Base-by-base conservation (phyloP, 1,140 invertebrate species). In the Nasonia longicornis region DNA sequence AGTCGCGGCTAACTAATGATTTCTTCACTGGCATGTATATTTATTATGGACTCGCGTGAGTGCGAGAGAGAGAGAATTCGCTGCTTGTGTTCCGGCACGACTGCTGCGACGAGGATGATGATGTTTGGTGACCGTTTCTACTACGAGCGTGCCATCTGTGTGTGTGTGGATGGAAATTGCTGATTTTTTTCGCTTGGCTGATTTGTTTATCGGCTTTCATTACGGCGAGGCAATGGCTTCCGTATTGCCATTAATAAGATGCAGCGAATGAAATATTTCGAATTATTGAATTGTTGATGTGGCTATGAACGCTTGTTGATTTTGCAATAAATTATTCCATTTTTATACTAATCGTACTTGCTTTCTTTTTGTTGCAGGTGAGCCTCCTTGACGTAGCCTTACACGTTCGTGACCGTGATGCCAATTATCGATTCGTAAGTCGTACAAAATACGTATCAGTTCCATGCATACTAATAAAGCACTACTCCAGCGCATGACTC, bases 281-380 rank as follows among this genome's bases (percentile, higher is more conserved):
- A 58, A 20, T 2, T n/a, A 58, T n/a, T 58, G 16, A 58, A 58
- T n/a, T 20, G 16, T 7, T 58, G n/a, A 58, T 58, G 52, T 7
- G 52, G 52, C 52, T 58, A 20, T 58, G 16, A 58, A 20, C 52
- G 52, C 16, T 58, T 58, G 20, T 58, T 58, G 52, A 58, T 58
- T 58, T 58, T 4, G 16, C 52, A 58, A 58, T 58, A 58, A 58
- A 58, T 58, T n/a, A n/a, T 58, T n/a, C 6, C 20, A n/a, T n/a
- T 16, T 58, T 58, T 20, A 52, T 66, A n/a, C n/a, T 72, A 45
- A 22, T 72, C 42, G 12, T 26, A 6, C 11, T 35, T 75, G 29
- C 48, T 63, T 63, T 31, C 11, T 42, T 42, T 63, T 35, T 75
- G 73, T 75, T 75, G 22, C 52, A 75, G 73, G 73, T 75, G 63